Conservation (phyloP, 1,140 invertebrate genomes). For the Neuroterus valhalla region DNA sequence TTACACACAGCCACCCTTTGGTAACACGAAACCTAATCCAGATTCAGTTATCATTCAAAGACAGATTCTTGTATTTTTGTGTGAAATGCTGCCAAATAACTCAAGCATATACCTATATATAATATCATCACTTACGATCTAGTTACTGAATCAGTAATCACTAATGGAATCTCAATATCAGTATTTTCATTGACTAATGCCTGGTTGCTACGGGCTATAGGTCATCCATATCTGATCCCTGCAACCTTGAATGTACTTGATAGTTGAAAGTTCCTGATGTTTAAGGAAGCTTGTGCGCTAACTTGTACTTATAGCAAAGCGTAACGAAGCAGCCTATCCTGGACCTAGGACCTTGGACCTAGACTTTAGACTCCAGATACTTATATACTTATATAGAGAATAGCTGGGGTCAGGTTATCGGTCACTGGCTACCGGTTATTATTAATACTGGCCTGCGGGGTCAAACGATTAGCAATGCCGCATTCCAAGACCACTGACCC, state of each 20-base stretch:
- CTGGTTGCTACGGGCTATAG: not conserved
- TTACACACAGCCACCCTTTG: no score
- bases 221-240: not conserved
- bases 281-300: conserved; percentile 9
- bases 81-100: no score
- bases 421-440: conserved; percentile 39
- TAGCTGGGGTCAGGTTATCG: conserved; percentile 32
- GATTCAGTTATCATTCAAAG: no score
- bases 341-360: no score
- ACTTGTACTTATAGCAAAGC: conserved; percentile 22
- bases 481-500: conserved; percentile 31
- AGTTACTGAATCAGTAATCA: not conserved
- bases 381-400: no score
- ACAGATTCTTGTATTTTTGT: no score
- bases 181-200: not conserved
- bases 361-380: no score
- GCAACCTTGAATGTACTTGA: conserved; percentile 16
- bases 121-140: no score
- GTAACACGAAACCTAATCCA: no score
- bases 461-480: conserved; percentile 32
- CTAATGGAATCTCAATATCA: conserved; percentile 7
- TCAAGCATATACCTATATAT: no score
- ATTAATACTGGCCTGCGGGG: conserved; percentile 33
- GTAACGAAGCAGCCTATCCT: not conserved
- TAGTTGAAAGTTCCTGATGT: conserved; percentile 24